phyloP scores from a whole-genome alignment of 2,888 invertebrate species.

The Arenicola marina region DNA sequence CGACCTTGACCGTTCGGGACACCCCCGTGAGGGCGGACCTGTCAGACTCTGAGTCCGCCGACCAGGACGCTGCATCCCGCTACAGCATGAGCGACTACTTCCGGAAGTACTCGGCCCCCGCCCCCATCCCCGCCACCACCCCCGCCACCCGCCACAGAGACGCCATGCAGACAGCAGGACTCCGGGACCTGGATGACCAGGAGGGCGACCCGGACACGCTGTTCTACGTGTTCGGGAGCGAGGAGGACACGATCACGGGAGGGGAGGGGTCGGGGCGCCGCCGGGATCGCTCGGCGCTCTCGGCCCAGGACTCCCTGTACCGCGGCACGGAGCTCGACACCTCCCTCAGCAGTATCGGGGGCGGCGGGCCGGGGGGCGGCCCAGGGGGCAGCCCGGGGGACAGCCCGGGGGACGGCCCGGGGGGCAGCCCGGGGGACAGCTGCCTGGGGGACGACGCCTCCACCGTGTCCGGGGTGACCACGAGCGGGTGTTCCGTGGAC shows the following conservation, averaged over 20 bases:
- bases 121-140: not conserved
- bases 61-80: conserved; percentile 26
- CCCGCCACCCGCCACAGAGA: not conserved
- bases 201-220: not conserved
- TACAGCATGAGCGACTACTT: conserved; percentile 52
- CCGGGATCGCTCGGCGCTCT: not conserved
- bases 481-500: conserved; percentile 35
- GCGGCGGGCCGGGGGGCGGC: not conserved
- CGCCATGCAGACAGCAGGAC: not conserved
- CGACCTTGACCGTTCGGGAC: no score
- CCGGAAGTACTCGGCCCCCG: conserved; percentile 37
- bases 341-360: not conserved
- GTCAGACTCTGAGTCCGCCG: not conserved
- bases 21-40: not conserved
- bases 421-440: not conserved
- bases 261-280: not conserved
- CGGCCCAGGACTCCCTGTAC: conserved; percentile 15
- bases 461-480: conserved; percentile 10
- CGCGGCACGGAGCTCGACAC: conserved; percentile 41
- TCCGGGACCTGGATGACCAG: not conserved
- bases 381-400: not conserved
- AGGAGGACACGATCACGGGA: not conserved
- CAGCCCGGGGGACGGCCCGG: not conserved
- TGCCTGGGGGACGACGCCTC: not conserved
- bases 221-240: not conserved